Percentiles rank a stretch among this genome's conserved stretches.
Evolutionary conservation across 2,113 vertebrate genomes (phyloP).

Genomic region (Andinoacara biseriatus): DNA sequence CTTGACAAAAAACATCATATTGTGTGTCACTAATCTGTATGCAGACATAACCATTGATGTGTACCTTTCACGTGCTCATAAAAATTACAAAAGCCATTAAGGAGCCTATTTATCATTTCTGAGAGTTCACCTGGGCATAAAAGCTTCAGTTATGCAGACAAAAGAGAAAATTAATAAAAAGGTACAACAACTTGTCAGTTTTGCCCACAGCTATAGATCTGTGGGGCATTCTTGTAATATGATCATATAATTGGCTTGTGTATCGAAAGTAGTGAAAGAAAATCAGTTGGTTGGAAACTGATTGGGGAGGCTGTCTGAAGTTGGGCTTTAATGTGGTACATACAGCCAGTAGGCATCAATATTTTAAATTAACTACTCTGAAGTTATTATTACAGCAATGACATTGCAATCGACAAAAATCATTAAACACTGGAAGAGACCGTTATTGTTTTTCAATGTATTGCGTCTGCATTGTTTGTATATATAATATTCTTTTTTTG

Average conservation of each 20-base stretch:
- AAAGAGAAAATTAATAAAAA: constrained; percentile 31
- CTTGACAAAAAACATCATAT: constrained; percentile 49
- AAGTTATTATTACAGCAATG: background rate
- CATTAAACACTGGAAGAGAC: background rate
- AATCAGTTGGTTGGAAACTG: constrained; percentile 15
- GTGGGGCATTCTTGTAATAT: constrained; percentile 37
- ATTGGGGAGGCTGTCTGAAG: background rate
- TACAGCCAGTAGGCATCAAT: background rate
- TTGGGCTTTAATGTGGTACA: background rate
- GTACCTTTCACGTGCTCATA: constrained; percentile 58
- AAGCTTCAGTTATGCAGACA: constrained; percentile 27
- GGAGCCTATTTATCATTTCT: constrained; percentile 54
- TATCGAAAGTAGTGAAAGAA: constrained; percentile 51
- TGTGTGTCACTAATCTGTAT: constrained; percentile 62
- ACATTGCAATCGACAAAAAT: background rate
- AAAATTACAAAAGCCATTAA: constrained; percentile 64
- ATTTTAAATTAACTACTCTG: background rate
- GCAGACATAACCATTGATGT: constrained; percentile 58
- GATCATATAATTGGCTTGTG: constrained; percentile 29
- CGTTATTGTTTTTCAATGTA: background rate
- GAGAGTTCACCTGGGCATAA: constrained; percentile 58
- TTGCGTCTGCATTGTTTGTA: background rate
- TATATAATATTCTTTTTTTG: background rate
- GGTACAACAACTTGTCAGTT: constrained; percentile 51
- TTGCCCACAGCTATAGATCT: constrained; percentile 33